Evolutionary conservation across 1,140 invertebrate species (phyloP).

Genomic region (Meloidogyne floridensis): DNA sequence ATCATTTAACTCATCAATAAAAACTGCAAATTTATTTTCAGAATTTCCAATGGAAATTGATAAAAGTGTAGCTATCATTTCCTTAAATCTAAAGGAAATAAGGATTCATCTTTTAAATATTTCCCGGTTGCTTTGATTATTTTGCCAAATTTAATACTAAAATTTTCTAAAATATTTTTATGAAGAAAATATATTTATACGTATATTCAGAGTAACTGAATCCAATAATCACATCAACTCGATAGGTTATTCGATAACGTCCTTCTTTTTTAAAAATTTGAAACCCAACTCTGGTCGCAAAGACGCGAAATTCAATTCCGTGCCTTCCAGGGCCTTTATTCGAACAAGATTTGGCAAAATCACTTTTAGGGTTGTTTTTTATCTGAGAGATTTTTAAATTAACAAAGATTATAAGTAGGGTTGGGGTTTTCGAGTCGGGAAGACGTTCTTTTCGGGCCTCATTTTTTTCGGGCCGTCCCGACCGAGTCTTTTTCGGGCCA

Average conservation of each 20-base stretch:
- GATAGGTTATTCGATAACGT: not conserved
- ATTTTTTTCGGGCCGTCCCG: too few species aligned
- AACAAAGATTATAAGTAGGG: too few species aligned
- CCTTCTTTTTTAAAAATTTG: not conserved
- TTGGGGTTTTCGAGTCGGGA: too few species aligned
- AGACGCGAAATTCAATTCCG: not conserved
- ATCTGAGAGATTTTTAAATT: not conserved
- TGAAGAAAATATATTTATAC: too few species aligned
- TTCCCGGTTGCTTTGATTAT: not conserved
- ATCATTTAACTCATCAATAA: not conserved
- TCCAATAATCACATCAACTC: not conserved
- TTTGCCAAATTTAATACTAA: not conserved
- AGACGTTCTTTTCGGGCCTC: too few species aligned
- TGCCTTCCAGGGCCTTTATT: not conserved
- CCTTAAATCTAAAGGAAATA: not conserved
- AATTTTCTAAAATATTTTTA: too few species aligned
- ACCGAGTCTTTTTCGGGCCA: too few species aligned
- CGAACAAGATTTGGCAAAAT: not conserved
- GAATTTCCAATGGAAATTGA: not conserved
- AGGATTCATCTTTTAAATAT: not conserved
- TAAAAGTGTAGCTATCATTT: not conserved
- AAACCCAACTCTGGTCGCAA: not conserved
- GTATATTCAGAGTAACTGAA: not conserved
- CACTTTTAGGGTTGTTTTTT: not conserved
- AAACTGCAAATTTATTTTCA: constrained; percentile 10